phyloP scores from a whole-genome alignment of 2,888 invertebrate genomes.

The Drosophila mulleri region DNA sequence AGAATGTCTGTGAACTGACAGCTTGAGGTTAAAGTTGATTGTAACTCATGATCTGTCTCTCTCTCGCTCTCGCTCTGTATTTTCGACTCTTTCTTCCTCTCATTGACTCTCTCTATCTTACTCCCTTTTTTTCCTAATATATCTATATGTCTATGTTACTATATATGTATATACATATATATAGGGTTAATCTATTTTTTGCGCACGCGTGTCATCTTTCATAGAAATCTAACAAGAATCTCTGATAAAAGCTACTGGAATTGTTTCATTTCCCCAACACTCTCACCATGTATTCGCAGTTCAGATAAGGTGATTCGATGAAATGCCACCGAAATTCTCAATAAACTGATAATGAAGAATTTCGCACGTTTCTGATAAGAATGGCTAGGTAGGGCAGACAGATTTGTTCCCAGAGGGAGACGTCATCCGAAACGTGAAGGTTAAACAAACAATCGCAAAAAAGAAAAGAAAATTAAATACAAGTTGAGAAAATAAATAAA shows the following conservation, averaged over 20 bases:
- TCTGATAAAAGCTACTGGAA: constrained; percentile 38
- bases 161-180: not conserved
- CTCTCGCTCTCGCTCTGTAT: not conserved
- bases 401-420: not conserved
- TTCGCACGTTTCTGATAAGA: constrained; percentile 30
- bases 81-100: not conserved
- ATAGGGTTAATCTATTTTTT: not conserved
- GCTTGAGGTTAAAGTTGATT: not conserved
- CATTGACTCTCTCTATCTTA: too few species aligned
- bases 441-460: constrained; percentile 13
- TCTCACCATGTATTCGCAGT: constrained; percentile 34
- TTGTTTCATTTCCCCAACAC: constrained; percentile 46
- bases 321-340: constrained; percentile 37
- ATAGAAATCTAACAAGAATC: constrained; percentile 23
- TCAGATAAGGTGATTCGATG: constrained; percentile 34
- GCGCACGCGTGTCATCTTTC: constrained; percentile 16
- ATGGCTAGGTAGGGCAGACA: not conserved
- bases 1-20: not conserved
- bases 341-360: constrained; percentile 42
- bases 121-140: too few species aligned
- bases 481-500: too few species aligned
- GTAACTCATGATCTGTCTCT: too few species aligned
- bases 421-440: constrained; percentile 15
- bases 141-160: too few species aligned
- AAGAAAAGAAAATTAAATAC: not conserved